Percentiles rank a stretch among this genome's conserved stretches.
Conservation (phyloP, 1,140 invertebrate genomes). For the Meteorus sp. region DNA sequence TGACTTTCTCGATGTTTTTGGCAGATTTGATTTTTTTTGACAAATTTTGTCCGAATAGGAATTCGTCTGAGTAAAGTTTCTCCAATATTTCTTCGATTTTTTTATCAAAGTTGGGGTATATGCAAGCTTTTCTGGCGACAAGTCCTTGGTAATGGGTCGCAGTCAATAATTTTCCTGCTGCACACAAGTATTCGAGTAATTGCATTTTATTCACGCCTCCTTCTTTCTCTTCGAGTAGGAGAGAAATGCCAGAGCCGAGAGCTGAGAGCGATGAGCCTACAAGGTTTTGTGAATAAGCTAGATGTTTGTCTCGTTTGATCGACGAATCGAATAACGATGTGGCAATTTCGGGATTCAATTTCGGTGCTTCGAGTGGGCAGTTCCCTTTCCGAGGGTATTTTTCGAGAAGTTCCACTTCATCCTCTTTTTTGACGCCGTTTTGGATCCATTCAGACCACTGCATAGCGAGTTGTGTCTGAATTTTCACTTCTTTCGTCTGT, state of each 20-base stretch:
- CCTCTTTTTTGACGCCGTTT: conserved; percentile 11
- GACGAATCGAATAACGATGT: conserved; percentile 12
- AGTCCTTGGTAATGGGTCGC: conserved; percentile 21
- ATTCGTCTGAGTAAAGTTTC: conserved; percentile 16
- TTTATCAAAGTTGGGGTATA: conserved; percentile 26
- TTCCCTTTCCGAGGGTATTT: conserved; percentile 21
- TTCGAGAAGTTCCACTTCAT: conserved; percentile 8
- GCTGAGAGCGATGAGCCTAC: conserved; percentile 13
- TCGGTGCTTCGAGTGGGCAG: conserved; percentile 18
- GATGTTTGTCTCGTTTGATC: conserved; percentile 16
- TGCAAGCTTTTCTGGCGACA: conserved; percentile 22
- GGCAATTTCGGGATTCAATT: conserved; percentile 17
- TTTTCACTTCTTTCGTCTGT: neutral
- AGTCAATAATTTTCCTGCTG: conserved; percentile 26
- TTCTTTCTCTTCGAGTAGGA: neutral
- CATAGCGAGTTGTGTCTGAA: conserved; percentile 3
- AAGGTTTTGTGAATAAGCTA: conserved; percentile 9
- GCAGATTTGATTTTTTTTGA: conserved; percentile 22
- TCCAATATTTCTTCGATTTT: conserved; percentile 27
- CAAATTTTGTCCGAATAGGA: conserved; percentile 24
- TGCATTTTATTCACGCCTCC: neutral
- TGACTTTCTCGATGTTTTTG: conserved; percentile 28
- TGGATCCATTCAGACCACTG: conserved; percentile 13
- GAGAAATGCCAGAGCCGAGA: conserved; percentile 7
- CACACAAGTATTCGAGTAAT: conserved; percentile 19